These are phyloP conservation scores for Temnothorax unifasciatus DNA, from an alignment of 2,888 invertebrate genomes.

Conservation along the genomic window DNA sequence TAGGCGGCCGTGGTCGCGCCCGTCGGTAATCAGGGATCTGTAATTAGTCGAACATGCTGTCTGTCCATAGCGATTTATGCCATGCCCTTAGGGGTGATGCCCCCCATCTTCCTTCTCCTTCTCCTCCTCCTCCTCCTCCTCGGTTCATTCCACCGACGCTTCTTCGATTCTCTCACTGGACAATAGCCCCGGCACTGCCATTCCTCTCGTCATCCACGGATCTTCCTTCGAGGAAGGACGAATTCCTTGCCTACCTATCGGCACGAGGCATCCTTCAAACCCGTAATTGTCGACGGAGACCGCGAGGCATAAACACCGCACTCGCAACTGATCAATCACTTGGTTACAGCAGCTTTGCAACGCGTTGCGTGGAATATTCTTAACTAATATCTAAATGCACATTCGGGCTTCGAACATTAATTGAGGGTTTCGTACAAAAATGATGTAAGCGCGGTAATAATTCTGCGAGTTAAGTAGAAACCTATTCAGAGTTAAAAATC, in stretches of 20 bases:
- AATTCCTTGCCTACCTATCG: conserved; percentile 68
- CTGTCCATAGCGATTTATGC: conserved; percentile 83
- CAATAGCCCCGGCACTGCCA: conserved; percentile 46
- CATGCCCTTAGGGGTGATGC: conserved; percentile 72
- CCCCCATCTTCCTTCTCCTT: conserved; percentile 6
- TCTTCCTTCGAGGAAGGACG: conserved; percentile 73
- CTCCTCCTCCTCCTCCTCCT: conserved; percentile 22
- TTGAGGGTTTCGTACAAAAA: conserved; percentile 35
- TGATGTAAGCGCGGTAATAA: background rate
- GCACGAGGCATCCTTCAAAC: conserved; percentile 65
- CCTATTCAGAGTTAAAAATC: background rate
- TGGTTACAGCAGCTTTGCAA: conserved; percentile 39
- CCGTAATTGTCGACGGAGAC: conserved; percentile 71
- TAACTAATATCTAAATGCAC: conserved; percentile 60
- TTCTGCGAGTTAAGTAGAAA: background rate
- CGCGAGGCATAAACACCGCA: conserved; percentile 62
- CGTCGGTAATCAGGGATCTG: conserved; percentile 85
- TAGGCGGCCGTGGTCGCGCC: conserved; percentile 79
- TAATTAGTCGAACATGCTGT: conserved; percentile 85
- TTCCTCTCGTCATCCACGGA: conserved; percentile 62
- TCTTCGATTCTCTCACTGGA: conserved; percentile 57
- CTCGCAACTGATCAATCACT: conserved; percentile 68
- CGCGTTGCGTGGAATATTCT: conserved; percentile 58
- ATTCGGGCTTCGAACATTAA: conserved; percentile 21
- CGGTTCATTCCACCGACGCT: conserved; percentile 63